Evolutionary conservation across 2,888 invertebrate species (phyloP), one percentile per base, ranked within the genome.

Genomic region (Rambutsinella grinnellia): DNA sequence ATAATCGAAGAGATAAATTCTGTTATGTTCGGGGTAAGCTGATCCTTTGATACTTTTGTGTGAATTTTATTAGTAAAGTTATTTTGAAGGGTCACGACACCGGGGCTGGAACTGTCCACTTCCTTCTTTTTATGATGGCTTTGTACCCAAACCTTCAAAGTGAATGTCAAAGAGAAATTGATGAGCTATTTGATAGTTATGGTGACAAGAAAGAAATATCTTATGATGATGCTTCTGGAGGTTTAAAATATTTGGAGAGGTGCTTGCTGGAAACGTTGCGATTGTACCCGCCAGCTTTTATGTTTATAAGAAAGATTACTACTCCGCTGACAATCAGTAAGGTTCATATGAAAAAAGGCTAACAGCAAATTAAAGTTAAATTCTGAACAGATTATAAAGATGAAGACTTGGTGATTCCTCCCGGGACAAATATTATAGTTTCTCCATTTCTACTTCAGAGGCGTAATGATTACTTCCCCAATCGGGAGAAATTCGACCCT

Each of bases 1-100:
- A 27, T 62, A 24, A n/a, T 62, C 1, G 51, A 51, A 27, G 62
- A 62, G 51, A 3, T 62, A 2, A 62, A 62, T 13, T 21, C 51
- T 1, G 27, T 62, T 49, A 15, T 62, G 2, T 62, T 51, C 24
- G 60, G 46, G 46, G 60, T 61, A 46, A 61, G 58, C 23, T 44
- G 19, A 10, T 13, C 24, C 17, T 13, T n/a, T 2, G 15, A 17
- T n/a, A 26, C 8, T n/a, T 17, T 56, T 10, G 6, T 5, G 44
- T 60, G n/a, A n/a, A n/a, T n/a, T n/a, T n/a, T n/a, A n/a, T n/a
- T n/a, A n/a, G n/a, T n/a, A n/a, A n/a, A n/a, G n/a, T n/a, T 3
- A 36, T 60, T 44, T 26, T 56, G 5, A 6, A 56, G 56, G 56
- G 56, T 21, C 56, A 56, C 24, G 56, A 56, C 19, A 56, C 56